Base-by-base conservation (phyloP, 2,888 invertebrate genomes). In the Dryobota labecula region DNA sequence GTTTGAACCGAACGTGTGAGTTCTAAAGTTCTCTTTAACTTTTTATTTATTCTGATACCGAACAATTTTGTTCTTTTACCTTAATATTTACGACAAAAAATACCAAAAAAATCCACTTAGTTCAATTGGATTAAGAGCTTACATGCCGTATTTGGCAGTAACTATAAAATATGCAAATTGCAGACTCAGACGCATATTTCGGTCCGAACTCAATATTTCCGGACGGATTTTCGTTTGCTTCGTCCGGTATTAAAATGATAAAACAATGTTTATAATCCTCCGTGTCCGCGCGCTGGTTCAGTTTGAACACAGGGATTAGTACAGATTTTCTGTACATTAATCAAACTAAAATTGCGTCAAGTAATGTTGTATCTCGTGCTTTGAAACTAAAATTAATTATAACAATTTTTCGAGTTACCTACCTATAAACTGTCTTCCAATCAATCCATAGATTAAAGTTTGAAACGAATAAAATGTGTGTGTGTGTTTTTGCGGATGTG, bases 201-300 rank as follows among this genome's bases (percentile, higher is more conserved):
- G 43, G 18, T 57, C 43, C 53, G 36, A 33, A 64, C 79, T 82
- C 74, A 68, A 82, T 83, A 78, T 70, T 78, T 58, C 51, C 83
- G 67, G 69, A 58, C 53, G 54, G 80, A 70, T 80, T 78, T 77
- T 70, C 65, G 24, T 78, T 33, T 66, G 67, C 64, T 45, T 27
- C 64, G 66, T 74, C 76, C 74, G 69, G 83, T 64, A 80, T 80
- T 76, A 75, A 73, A 82, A 82, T 82, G 71, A 75, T 70, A 56
- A 73, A 82, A 75, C 38, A 74, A 74, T 68, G 79, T 82, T 79
- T 69, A 57, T 65, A 82, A 75, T 68, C 57, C 51, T 36, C 62
- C 54, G 70, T 64, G 69, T 71, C 60, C 57, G 71, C 66, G 27
- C 67, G 63, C 47, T 20, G 27, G 61, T 68, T 30, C 13, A 53